Conservation (phyloP, 1,140 invertebrate species). For the Anoplophora glabripennis region DNA sequence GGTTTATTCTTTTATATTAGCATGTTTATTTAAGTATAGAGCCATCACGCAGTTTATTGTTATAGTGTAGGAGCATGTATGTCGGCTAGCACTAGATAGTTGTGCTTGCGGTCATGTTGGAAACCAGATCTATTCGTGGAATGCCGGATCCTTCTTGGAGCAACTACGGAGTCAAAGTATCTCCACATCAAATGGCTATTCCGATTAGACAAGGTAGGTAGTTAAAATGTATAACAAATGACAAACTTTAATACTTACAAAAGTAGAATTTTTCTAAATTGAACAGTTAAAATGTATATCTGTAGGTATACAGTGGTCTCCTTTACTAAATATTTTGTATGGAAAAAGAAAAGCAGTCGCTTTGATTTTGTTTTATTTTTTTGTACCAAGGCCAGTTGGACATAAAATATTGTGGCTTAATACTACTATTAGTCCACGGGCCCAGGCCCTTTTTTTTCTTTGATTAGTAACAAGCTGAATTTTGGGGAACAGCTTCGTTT, state of each 20-base stretch:
- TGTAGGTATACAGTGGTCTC: no score
- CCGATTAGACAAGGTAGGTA: constrained; percentile 49
- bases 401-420: no score
- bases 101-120: constrained; percentile 52
- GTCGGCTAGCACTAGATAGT: constrained; percentile 45
- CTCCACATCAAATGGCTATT: constrained; percentile 51
- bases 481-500: no score
- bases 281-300: no score
- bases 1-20: constrained; percentile 3
- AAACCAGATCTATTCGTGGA: constrained; percentile 50
- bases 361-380: no score
- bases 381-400: no score
- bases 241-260: not conserved
- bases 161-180: constrained; percentile 46
- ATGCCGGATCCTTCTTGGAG: constrained; percentile 49
- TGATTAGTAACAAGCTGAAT: no score
- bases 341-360: no score
- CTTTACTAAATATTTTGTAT: no score
- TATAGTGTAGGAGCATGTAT: constrained; percentile 50
- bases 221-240: not conserved
- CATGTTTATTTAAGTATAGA: constrained; percentile 20
- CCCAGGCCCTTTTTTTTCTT: no score
- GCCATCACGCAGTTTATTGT: constrained; percentile 20
- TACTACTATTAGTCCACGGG: no score
- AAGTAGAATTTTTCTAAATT: no score